phyloP scores from a whole-genome alignment of 2,888 invertebrate genomes.

The Tipula lateralis region DNA sequence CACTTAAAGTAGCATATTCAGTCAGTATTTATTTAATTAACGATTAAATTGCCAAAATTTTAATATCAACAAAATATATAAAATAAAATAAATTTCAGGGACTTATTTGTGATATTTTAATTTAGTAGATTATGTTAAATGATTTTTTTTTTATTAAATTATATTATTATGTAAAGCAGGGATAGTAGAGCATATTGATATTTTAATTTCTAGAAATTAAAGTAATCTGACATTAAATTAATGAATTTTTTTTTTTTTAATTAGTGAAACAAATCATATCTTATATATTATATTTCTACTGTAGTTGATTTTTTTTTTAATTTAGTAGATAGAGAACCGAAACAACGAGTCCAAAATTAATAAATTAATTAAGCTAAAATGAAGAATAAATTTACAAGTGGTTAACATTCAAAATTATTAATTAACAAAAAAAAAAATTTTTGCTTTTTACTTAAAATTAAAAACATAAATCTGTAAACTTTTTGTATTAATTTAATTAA shows the following conservation, averaged over 20 bases:
- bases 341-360: conserved; percentile 29
- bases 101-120: conserved; percentile 29
- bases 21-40: not conserved
- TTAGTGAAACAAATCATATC: not conserved
- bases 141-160: not conserved
- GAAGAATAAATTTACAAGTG: not conserved
- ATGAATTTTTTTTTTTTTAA: not conserved
- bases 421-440: not conserved
- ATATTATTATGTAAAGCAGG: not conserved
- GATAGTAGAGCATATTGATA: conserved; percentile 16
- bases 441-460: not conserved
- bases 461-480: not conserved
- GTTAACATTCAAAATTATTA: not conserved
- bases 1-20: conserved; percentile 26
- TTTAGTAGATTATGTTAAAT: conserved; percentile 27
- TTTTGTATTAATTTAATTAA: not conserved
- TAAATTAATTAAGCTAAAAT: not conserved
- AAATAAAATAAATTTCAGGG: conserved; percentile 11
- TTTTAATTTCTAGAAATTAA: conserved; percentile 25
- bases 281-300: conserved; percentile 25
- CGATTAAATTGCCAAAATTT: not conserved
- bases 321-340: conserved; percentile 28
- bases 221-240: conserved; percentile 20
- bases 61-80: not conserved
- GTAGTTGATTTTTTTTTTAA: conserved; percentile 15